Evolutionary conservation across 1,140 invertebrate species (phyloP).

Genomic region (Leptopilina boulardi): DNA sequence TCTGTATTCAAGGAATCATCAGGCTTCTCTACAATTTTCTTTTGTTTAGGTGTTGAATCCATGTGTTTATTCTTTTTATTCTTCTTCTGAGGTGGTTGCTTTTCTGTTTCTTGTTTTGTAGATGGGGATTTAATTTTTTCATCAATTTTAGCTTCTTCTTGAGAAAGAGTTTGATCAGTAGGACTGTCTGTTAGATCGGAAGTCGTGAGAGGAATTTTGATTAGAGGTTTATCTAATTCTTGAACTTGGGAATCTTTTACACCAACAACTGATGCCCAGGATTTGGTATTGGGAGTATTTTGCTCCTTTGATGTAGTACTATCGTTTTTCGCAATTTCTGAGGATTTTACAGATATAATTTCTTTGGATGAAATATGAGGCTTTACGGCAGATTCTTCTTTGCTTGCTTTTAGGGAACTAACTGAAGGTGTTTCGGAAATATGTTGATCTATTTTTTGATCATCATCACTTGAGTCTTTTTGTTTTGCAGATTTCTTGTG

Average conservation of each 20-base stretch:
- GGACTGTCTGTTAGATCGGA: background rate
- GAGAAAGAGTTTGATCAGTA: conserved; percentile 21
- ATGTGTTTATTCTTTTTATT: conserved; percentile 15
- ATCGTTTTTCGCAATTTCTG: conserved; percentile 22
- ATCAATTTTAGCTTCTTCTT: background rate
- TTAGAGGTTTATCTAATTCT: background rate
- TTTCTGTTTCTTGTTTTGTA: background rate
- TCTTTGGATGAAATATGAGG: background rate
- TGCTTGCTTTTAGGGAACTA: background rate
- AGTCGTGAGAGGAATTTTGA: background rate
- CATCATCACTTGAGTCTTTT: background rate
- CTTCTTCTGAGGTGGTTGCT: conserved; percentile 24
- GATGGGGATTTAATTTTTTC: background rate
- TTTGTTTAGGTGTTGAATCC: conserved; percentile 32
- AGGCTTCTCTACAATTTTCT: conserved; percentile 19
- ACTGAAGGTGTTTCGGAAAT: background rate
- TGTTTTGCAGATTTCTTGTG: background rate
- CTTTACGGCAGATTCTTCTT: background rate
- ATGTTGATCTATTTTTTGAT: background rate
- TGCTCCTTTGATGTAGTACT: background rate
- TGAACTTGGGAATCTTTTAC: conserved; percentile 35
- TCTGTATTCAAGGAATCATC: conserved; percentile 22
- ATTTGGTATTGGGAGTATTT: conserved; percentile 50
- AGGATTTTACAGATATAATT: conserved; percentile 32
- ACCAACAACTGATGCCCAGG: conserved; percentile 55